Conservation (phyloP, 2,113 vertebrate genomes). For the Poecilia latipinna region DNA sequence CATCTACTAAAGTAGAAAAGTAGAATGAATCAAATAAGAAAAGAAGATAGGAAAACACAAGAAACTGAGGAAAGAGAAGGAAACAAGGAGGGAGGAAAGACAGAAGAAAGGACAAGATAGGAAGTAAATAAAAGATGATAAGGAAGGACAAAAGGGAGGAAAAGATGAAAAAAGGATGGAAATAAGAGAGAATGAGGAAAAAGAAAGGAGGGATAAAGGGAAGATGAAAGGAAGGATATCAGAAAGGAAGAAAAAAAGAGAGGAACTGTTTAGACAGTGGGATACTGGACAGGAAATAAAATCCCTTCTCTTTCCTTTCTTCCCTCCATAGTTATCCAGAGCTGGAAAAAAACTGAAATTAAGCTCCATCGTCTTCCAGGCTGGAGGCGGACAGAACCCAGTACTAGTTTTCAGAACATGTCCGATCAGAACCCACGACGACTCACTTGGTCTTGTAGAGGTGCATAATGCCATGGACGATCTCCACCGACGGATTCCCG, state of each 20-base stretch:
- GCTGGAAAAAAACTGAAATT: neutral
- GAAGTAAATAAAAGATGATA: too few relatives aligned
- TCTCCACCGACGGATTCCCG: slow-evolving; percentile 96
- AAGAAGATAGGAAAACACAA: too few relatives aligned
- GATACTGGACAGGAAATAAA: neutral
- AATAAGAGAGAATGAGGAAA: neutral
- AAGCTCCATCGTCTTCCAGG: neutral
- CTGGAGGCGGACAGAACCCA: too few relatives aligned
- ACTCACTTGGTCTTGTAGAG: slow-evolving; percentile 98
- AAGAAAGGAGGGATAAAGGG: too few relatives aligned
- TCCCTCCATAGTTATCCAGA: neutral
- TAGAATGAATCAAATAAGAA: too few relatives aligned
- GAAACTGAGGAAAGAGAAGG: neutral
- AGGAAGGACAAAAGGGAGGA: too few relatives aligned
- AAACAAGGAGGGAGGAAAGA: neutral
- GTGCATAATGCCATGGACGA: slow-evolving; percentile 98
- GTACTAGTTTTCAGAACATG: too few relatives aligned
- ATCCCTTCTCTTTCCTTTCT: too few relatives aligned
- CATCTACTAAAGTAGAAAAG: too few relatives aligned
- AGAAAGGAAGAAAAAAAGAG: neutral
- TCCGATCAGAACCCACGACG: neutral
- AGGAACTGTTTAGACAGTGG: neutral
- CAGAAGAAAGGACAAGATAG: too few relatives aligned
- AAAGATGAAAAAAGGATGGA: neutral
- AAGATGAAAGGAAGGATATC: neutral